A percentile compares a stretch with the other conserved stretches of the same genome.
These are phyloP conservation scores for Drusus annulatus DNA, from an alignment of 1,140 invertebrate species.

Conservation along the genomic window DNA sequence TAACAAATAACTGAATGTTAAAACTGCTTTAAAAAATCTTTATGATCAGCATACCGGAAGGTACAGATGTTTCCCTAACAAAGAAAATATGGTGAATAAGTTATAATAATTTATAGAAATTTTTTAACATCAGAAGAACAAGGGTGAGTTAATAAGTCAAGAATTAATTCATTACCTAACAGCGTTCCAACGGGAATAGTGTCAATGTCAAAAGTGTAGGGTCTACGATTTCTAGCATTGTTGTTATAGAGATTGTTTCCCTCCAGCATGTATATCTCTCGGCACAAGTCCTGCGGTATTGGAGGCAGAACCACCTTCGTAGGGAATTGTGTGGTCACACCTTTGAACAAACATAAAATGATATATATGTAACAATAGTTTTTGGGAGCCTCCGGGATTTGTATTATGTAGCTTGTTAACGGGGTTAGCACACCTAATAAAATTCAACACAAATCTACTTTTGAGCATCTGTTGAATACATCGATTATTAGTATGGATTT, in stretches of 20 bases:
- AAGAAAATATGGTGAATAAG: slow-evolving; percentile 27
- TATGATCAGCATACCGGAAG: too few species aligned
- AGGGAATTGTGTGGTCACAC: slow-evolving; percentile 18
- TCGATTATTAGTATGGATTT: too few species aligned
- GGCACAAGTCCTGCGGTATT: slow-evolving; percentile 92
- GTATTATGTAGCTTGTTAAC: too few species aligned
- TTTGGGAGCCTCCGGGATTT: neutral
- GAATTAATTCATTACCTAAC: slow-evolving; percentile 72
- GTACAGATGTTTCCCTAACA: too few species aligned
- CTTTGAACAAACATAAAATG: neutral
- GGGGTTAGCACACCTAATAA: too few species aligned
- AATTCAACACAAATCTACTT: too few species aligned
- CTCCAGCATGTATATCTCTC: slow-evolving; percentile 94
- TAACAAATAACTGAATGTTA: slow-evolving; percentile 44
- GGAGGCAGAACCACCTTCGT: slow-evolving; percentile 16
- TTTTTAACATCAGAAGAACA: too few species aligned
- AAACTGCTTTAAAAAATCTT: too few species aligned
- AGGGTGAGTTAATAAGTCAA: neutral
- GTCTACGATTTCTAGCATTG: slow-evolving; percentile 78
- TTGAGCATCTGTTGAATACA: too few species aligned
- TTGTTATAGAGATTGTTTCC: slow-evolving; percentile 85
- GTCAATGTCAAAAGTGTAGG: slow-evolving; percentile 89
- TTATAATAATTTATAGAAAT: too few species aligned
- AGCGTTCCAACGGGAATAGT: slow-evolving; percentile 81
- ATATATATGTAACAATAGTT: too few species aligned